Evolutionary conservation across 2,888 invertebrate genomes (phyloP).

Genomic region (Tinea semifulvella): DNA sequence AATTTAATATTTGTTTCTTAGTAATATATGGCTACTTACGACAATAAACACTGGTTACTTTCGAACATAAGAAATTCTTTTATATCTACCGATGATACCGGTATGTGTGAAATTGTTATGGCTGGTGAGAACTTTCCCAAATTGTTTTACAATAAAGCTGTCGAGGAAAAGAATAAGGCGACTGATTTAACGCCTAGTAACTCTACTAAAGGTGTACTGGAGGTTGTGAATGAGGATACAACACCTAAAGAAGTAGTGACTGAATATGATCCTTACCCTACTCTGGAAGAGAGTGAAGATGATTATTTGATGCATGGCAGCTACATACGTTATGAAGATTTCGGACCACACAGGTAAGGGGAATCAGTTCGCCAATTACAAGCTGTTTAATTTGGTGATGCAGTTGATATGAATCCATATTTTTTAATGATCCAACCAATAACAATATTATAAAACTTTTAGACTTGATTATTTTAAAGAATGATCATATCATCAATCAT

Average conservation of each 20-base stretch:
- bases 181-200: constrained; percentile 31
- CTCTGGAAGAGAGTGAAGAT: constrained; percentile 80
- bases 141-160: constrained; percentile 53
- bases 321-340: constrained; percentile 80
- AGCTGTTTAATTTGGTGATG: no score
- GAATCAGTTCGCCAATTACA: no score
- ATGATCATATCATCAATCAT: no score
- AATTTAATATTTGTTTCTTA: no score
- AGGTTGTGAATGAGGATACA: constrained; percentile 28
- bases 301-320: constrained; percentile 71
- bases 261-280: constrained; percentile 76
- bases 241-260: constrained; percentile 51
- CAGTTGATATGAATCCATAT: no score
- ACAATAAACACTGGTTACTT: constrained; percentile 91
- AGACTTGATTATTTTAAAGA: no score
- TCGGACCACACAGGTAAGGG: constrained; percentile 62
- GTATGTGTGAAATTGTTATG: constrained; percentile 93
- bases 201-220: constrained; percentile 28
- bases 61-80: constrained; percentile 94
- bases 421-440: no score
- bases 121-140: constrained; percentile 81
- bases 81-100: constrained; percentile 94
- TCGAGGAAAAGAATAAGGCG: constrained; percentile 47
- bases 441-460: no score
- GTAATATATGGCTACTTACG: constrained; percentile 91